Evolutionary conservation across 2,888 invertebrate genomes (phyloP).

Genomic region (Drosophila austrosaltans): DNA sequence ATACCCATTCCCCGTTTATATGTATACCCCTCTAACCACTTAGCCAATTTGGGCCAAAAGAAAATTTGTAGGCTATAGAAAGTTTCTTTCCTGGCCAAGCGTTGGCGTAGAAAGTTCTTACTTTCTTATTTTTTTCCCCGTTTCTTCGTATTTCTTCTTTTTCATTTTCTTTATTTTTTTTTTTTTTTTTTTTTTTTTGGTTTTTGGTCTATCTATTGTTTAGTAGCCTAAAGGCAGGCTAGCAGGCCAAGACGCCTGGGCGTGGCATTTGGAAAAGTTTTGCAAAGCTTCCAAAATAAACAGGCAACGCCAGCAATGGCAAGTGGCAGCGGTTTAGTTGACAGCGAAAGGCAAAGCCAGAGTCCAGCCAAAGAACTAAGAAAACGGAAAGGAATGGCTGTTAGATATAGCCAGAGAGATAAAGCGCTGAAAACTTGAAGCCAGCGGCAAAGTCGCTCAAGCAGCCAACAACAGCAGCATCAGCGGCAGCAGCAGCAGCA

Average conservation of each 20-base stretch:
- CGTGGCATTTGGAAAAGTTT: constrained; percentile 68
- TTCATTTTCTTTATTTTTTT: constrained; percentile 1
- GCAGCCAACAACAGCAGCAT: constrained; percentile 25
- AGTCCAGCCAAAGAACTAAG: neutral
- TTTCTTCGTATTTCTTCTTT: neutral
- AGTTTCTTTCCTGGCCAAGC: constrained; percentile 50
- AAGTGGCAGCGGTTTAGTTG: constrained; percentile 75
- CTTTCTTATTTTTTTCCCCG: neutral
- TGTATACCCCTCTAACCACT: constrained; percentile 38
- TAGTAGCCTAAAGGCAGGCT: constrained; percentile 47
- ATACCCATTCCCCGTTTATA: constrained; percentile 31
- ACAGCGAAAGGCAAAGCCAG: constrained; percentile 46
- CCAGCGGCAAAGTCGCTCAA: constrained; percentile 66
- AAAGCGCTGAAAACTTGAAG: constrained; percentile 70
- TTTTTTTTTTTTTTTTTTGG: constrained; percentile 14
- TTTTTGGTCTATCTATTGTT: constrained; percentile 58
- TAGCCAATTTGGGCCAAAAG: constrained; percentile 76
- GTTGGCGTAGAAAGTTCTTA: constrained; percentile 28
- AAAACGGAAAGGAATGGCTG: constrained; percentile 1
- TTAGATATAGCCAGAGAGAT: constrained; percentile 57
- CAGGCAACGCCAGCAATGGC: constrained; percentile 72
- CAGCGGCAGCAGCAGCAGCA: constrained; percentile 8
- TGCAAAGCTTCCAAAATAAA: constrained; percentile 55
- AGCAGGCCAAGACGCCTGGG: constrained; percentile 34
- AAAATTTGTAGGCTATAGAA: constrained; percentile 76